Percentiles rank a stretch among this genome's conserved stretches.
phyloP scores from a whole-genome alignment of 2,888 invertebrate genomes.

The Perdita meconis region DNA sequence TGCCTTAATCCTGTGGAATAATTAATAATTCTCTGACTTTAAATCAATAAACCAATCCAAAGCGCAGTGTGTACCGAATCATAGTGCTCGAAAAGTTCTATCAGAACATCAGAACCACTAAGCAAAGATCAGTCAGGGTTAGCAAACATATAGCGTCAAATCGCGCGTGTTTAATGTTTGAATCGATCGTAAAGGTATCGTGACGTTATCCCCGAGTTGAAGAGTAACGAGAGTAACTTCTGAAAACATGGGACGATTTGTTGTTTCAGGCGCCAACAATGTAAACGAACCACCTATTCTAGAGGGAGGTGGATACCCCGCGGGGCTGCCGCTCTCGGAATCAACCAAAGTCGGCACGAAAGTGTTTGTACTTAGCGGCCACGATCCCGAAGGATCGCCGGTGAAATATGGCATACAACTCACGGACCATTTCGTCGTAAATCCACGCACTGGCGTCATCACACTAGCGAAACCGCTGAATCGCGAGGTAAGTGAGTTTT shows the following conservation, averaged over 20 bases:
- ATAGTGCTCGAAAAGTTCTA: too few relatives aligned
- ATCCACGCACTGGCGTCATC: constrained; percentile 91
- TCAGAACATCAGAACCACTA: too few relatives aligned
- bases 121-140: too few relatives aligned
- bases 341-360: constrained; percentile 91
- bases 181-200: neutral
- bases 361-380: constrained; percentile 91
- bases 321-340: constrained; percentile 88
- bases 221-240: constrained; percentile 5
- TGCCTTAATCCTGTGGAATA: too few relatives aligned
- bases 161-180: neutral
- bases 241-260: constrained; percentile 44
- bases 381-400: constrained; percentile 92
- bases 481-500: constrained; percentile 88
- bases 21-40: too few relatives aligned
- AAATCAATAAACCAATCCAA: too few relatives aligned
- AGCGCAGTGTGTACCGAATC: too few relatives aligned
- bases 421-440: constrained; percentile 92
- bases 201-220: neutral
- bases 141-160: neutral
- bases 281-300: constrained; percentile 83
- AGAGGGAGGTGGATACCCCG: constrained; percentile 80
- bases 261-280: constrained; percentile 80
- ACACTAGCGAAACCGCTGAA: constrained; percentile 92
- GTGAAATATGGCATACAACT: constrained; percentile 90